Base-by-base conservation (phyloP, 2,888 invertebrate species). In the Serrognathus titanus region DNA sequence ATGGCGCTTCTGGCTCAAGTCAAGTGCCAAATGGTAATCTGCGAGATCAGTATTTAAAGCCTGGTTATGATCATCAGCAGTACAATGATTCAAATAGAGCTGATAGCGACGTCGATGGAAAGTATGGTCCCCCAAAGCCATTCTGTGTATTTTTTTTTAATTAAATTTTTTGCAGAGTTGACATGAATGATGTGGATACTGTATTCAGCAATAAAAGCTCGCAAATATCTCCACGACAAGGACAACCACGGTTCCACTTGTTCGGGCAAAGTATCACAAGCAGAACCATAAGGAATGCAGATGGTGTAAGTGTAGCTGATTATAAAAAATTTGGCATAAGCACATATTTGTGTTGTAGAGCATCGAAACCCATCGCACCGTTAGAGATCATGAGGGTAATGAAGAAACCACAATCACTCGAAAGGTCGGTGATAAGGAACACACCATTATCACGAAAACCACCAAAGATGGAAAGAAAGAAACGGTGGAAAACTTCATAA, bases 361-460 rank as follows among this genome's bases (percentile, higher is more conserved):
- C 16, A 72, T 81, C 55, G 84, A 85, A 74, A 81, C 82, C 31
- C 80, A 80, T 45, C 79, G 78, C 65, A 79, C 81, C 13, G 75
- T 83, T 1, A 78, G 75, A 65, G 85, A 86, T 65, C 80, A 79
- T 9, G 75, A 82, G 40, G 86, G 86, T 1, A 84, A 83, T 65
- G 79, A 81, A 63, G 82, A 83, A 64, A 83, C 81, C 9, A 83
- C 80, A n/a, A 72, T 84, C 36, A 83, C 82, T 3, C 63, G 62
- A 39, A 69, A 63, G 66, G 53, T 70, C 8, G 75, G 72, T 1
- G 71, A 75, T 59, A 72, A 75, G 64, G 75, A 77, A 64, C 72
- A 76, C 57, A 75, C 69, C 9, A 52, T 75, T 31, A 83, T 80
- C 16, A 83, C 79, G 24, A 73, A 82, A 48, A 81, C 79, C 16